phyloP scores from a whole-genome alignment of 2,888 invertebrate genomes.

The Melikaiella ostensackeni region DNA sequence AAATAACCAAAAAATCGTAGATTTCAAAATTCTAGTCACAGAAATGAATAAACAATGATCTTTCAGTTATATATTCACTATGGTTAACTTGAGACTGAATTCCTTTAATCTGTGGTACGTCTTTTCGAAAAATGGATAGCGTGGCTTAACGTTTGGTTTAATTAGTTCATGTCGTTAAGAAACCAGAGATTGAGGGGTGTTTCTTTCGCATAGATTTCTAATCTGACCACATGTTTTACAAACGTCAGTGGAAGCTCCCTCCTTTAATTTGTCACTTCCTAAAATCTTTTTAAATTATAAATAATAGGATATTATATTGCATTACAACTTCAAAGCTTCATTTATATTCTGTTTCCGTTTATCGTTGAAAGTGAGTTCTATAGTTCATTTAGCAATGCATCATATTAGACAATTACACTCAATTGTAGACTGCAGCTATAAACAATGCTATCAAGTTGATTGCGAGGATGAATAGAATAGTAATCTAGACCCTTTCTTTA shows the following conservation, averaged over 20 bases:
- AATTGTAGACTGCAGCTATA: constrained; percentile 2
- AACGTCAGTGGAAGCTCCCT: background rate
- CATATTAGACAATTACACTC: constrained; percentile 13
- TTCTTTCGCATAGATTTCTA: background rate
- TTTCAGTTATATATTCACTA: background rate
- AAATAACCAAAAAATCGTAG: no score
- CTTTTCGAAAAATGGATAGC: background rate
- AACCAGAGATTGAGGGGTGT: background rate
- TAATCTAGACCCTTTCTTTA: constrained; percentile 16
- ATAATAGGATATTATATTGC: background rate
- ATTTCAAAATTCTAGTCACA: background rate
- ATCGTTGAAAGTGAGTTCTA: background rate
- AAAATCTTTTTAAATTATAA: background rate
- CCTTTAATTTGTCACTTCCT: background rate
- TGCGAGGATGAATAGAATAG: constrained; percentile 17
- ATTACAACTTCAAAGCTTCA: background rate
- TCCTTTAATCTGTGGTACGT: background rate
- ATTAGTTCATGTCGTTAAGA: constrained; percentile 1
- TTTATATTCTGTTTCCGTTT: background rate
- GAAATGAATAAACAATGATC: background rate
- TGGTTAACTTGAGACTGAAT: background rate
- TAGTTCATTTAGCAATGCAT: constrained; percentile 20
- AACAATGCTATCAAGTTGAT: constrained; percentile 20
- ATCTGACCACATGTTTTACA: background rate
- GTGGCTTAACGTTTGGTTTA: background rate